Conservation (phyloP, 2,113 vertebrate species). For the Eptatretus burgeri region DNA sequence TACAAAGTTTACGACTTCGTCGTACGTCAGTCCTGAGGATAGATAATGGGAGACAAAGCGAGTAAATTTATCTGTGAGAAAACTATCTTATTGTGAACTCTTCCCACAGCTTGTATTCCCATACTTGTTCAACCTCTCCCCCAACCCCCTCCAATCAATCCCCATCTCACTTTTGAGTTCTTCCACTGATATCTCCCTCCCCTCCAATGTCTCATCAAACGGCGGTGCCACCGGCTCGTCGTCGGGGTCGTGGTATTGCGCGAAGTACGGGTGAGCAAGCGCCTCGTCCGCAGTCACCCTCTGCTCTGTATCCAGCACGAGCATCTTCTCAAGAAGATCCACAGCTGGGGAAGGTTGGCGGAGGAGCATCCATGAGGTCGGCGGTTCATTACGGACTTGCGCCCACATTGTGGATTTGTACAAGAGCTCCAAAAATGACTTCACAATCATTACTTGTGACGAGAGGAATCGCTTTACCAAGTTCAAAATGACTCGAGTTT, state of each 20-base stretch:
- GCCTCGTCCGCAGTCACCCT: conserved; percentile 56
- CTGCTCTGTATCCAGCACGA: conserved; percentile 75
- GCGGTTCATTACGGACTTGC: conserved; percentile 2
- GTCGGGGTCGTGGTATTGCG: conserved; percentile 74
- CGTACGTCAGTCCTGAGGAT: background rate
- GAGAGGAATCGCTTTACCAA: conserved; percentile 2
- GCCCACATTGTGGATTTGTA: conserved; percentile 4
- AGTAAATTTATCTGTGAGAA: too few species aligned
- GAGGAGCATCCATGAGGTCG: fast-evolving
- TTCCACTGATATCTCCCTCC: conserved; percentile 52
- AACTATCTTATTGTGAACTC: too few species aligned
- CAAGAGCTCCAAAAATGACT: conserved; percentile 3
- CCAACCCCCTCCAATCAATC: background rate
- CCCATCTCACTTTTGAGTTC: conserved; percentile 61
- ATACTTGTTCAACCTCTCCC: background rate
- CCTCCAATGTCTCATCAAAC: conserved; percentile 63
- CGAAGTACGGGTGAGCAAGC: conserved; percentile 63
- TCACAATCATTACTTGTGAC: background rate
- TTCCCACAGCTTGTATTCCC: too few species aligned
- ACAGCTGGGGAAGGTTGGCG: conserved; percentile 25
- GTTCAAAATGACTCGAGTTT: background rate
- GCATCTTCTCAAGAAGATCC: conserved; percentile 74
- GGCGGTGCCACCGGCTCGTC: conserved; percentile 60
- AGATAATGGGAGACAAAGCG: background rate
- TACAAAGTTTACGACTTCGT: background rate